phyloP scores from a whole-genome alignment of 2,888 invertebrate genomes.

The Anticlea derivata region DNA sequence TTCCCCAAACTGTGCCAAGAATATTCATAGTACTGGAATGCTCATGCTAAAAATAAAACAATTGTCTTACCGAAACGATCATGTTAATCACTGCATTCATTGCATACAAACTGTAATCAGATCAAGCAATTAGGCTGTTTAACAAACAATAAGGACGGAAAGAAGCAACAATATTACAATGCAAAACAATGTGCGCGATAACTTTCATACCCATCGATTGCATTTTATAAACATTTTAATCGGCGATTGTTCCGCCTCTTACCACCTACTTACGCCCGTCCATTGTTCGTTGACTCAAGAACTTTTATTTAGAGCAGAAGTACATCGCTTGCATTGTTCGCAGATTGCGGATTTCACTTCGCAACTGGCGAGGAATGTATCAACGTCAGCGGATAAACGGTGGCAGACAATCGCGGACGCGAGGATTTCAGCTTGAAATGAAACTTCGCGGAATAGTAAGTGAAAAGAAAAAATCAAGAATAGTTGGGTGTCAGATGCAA shows the following conservation, averaged over 20 bases:
- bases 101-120: slow-evolving; percentile 24
- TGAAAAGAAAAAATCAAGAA: slow-evolving; percentile 64
- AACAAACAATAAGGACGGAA: slow-evolving; percentile 40
- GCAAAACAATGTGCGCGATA: slow-evolving; percentile 51
- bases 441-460: slow-evolving; percentile 70
- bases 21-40: slow-evolving; percentile 12
- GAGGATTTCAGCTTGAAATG: slow-evolving; percentile 60
- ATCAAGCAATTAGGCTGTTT: slow-evolving; percentile 32
- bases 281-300: slow-evolving; percentile 62
- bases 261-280: slow-evolving; percentile 61
- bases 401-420: slow-evolving; percentile 50
- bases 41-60: slow-evolving; percentile 11
- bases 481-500: slow-evolving; percentile 78
- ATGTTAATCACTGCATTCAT: slow-evolving; percentile 14
- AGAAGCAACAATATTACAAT: slow-evolving; percentile 38
- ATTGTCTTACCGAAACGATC: slow-evolving; percentile 14
- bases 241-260: slow-evolving; percentile 72
- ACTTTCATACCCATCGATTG: slow-evolving; percentile 59
- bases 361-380: slow-evolving; percentile 58
- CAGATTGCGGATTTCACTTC: slow-evolving; percentile 48
- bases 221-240: slow-evolving; percentile 78
- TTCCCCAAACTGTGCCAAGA: slow-evolving; percentile 21
- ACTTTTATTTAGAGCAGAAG: slow-evolving; percentile 47
- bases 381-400: slow-evolving; percentile 58
- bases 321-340: slow-evolving; percentile 61